Conservation (phyloP, 2,797 vertebrate genomes). For the Periparus ater region DNA sequence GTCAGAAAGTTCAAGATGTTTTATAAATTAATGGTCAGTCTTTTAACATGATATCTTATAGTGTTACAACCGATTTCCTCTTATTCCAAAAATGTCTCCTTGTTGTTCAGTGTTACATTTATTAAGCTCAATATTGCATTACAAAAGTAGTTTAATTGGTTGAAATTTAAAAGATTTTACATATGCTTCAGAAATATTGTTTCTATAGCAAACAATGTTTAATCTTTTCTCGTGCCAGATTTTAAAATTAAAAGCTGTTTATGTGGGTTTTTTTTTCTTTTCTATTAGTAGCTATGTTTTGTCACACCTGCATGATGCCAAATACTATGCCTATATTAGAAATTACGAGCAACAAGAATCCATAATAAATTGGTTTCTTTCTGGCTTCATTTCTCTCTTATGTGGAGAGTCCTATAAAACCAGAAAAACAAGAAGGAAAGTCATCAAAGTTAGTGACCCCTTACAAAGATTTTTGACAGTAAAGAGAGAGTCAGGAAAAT, state of each 20-base stretch:
- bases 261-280: not conserved
- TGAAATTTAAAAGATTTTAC: not conserved
- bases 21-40: not conserved
- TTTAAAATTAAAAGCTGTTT: not conserved
- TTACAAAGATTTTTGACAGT: not conserved
- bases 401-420: not conserved
- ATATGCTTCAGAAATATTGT: not conserved
- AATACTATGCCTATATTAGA: not conserved
- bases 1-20: not conserved
- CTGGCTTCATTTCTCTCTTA: not conserved
- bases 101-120: not conserved
- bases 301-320: not conserved
- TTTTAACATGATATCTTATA: not conserved
- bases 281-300: not conserved
- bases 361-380: not conserved
- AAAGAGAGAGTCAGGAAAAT: not conserved
- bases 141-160: not conserved
- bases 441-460: not conserved
- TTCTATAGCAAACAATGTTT: not conserved
- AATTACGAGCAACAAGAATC: not conserved
- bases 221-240: not conserved
- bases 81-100: not conserved
- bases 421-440: not conserved
- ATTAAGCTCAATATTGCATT: not conserved
- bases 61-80: not conserved